Percentiles rank a stretch among this genome's conserved stretches.
Conservation (phyloP, 2,888 invertebrate species). For the Marronus borbonicus region DNA sequence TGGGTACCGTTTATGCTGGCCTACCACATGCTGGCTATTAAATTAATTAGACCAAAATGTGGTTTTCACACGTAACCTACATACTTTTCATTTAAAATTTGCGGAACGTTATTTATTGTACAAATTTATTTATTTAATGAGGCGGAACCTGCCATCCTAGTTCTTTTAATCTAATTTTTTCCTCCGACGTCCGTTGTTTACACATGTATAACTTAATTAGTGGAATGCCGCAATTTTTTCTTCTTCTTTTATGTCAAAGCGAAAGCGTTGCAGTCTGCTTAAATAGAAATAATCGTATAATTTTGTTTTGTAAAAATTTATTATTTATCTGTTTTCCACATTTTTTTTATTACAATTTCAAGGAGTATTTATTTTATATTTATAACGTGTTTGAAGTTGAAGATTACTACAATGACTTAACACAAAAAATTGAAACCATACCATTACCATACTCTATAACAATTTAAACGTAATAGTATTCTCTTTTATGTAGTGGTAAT, state of each 20-base stretch:
- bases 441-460: background rate
- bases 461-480: background rate
- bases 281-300: too few relatives aligned
- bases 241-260: too few relatives aligned
- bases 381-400: too few relatives aligned
- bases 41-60: conserved; percentile 36
- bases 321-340: too few relatives aligned
- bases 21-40: conserved; percentile 22
- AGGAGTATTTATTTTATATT: too few relatives aligned
- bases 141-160: background rate
- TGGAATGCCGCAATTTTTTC: background rate
- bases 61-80: conserved; percentile 25
- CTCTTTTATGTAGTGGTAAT: background rate
- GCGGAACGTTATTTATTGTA: conserved; percentile 26
- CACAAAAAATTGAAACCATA: too few relatives aligned
- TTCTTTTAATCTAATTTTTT: conserved; percentile 25
- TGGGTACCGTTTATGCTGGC: background rate
- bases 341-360: too few relatives aligned
- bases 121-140: conserved; percentile 32
- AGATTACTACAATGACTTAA: too few relatives aligned
- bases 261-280: too few relatives aligned
- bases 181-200: background rate
- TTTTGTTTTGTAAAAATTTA: too few relatives aligned
- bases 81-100: conserved; percentile 31
- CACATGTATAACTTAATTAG: conserved; percentile 17